These are phyloP conservation scores for Pristionchus exspectatus DNA, from an alignment of 2,888 invertebrate genomes.

Conservation along the genomic window DNA sequence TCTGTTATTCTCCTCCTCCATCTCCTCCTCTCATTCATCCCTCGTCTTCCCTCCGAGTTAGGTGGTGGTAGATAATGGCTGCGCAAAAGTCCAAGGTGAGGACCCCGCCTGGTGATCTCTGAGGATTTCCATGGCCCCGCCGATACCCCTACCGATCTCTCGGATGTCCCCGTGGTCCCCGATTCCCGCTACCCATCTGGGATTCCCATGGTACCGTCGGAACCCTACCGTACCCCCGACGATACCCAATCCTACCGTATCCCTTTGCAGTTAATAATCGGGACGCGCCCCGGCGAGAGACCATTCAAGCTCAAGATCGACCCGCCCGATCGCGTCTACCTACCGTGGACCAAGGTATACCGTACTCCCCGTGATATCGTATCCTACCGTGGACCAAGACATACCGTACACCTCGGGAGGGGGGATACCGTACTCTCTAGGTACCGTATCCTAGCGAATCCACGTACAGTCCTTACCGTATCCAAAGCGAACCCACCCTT, in stretches of 20 bases:
- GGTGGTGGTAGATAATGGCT: not conserved
- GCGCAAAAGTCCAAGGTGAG: not conserved
- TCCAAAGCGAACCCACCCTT: no score
- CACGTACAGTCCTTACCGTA: not conserved
- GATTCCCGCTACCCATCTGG: not conserved
- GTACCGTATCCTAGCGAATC: not conserved
- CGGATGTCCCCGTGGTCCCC: no score
- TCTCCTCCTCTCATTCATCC: slow-evolving; percentile 31
- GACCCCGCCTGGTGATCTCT: not conserved
- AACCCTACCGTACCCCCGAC: not conserved
- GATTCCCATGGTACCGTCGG: not conserved
- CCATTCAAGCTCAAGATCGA: slow-evolving; percentile 47
- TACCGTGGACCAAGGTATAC: slow-evolving; percentile 7
- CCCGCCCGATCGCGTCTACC: not conserved
- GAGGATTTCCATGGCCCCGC: not conserved
- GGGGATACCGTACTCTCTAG: not conserved
- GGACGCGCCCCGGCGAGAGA: not conserved
- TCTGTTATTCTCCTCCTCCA: not conserved
- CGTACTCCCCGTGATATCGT: not conserved
- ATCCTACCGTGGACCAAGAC: not conserved
- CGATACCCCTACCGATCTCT: not conserved
- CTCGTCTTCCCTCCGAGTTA: not conserved
- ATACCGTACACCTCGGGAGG: not conserved
- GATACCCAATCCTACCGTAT: not conserved
- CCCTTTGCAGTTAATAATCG: not conserved